Conservation (phyloP, 2,888 invertebrate genomes). For the Cordylochernes scorpioides region DNA sequence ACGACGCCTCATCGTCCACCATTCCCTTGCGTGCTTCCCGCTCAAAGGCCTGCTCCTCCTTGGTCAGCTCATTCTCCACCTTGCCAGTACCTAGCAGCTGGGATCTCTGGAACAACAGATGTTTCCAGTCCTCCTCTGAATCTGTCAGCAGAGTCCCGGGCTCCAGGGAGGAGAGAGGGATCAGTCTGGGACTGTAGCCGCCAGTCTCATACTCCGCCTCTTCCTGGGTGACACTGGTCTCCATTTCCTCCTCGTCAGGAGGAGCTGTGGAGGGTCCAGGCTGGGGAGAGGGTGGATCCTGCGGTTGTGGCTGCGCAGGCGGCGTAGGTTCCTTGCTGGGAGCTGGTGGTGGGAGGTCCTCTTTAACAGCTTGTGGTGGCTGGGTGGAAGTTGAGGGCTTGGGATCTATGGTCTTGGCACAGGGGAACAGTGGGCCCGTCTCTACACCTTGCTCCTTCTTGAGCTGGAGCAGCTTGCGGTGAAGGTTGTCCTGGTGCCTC, state of each 20-base stretch:
- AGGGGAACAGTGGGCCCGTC: conserved; percentile 20
- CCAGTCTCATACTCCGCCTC: conserved; percentile 47
- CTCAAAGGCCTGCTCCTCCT: conserved; percentile 39
- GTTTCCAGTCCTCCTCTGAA: conserved; percentile 43
- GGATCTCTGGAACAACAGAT: conserved; percentile 41
- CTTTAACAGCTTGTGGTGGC: background rate
- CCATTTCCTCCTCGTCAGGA: no score
- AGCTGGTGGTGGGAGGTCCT: no score
- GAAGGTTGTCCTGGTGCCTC: conserved; percentile 64
- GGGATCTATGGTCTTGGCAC: no score
- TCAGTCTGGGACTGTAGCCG: conserved; percentile 50
- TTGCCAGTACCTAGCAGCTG: conserved; percentile 24
- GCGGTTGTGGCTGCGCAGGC: no score
- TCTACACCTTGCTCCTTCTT: conserved; percentile 53
- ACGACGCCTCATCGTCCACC: conserved; percentile 60
- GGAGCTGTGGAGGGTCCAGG: no score
- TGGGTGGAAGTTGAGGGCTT: no score
- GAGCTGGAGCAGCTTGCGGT: conserved; percentile 58
- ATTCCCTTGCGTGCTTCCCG: conserved; percentile 56
- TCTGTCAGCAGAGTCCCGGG: conserved; percentile 45
- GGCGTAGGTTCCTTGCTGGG: no score
- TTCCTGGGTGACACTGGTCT: conserved; percentile 19
- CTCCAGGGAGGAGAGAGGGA: conserved; percentile 36
- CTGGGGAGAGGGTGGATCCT: no score
- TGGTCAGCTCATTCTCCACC: conserved; percentile 25